Base-by-base conservation (phyloP, 2,888 invertebrate genomes). In the Matsumyia berberina region DNA sequence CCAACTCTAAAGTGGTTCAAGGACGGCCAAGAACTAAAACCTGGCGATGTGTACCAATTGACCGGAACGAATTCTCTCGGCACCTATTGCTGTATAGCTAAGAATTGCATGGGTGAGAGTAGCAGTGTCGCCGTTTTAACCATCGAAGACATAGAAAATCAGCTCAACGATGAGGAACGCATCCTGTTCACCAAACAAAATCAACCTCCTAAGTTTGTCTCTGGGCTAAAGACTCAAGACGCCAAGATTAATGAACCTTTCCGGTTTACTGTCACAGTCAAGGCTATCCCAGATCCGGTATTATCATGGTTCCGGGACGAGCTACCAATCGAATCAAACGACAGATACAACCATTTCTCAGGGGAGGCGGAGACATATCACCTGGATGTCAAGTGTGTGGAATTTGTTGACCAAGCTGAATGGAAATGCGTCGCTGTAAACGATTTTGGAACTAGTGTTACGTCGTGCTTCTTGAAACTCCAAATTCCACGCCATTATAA, bases 341-440 rank as follows among this genome's bases (percentile, higher is more conserved):
- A 94, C n/a, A 94, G 95, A 57, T 97, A 96, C 89, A 93, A 94
- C 86, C 93, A 95, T 49, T 93, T 92, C 64, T 93, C 93, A 69
- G 96, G 96, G 89, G 94, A 95, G 24, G 93, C 94, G 46, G 96
- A 96, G 17, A 92, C 93, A 12, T 96, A 95, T 90, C 94, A 94
- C 89, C 92, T 97, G 86, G 95, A 96, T 88, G 94, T 97, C 42
- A 93, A 93, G 69, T 93, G 94, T 78, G 93, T 97, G 0, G 96
- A 97, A 91, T 95, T 97, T 88, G 93, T 95, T 76, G 97, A 97
- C 90, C 97, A 97, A 92, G 97, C 97, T 0, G 97, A 97, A 89
- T 97, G 97, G 97, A 97, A 97, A 90, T 97, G 97, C 90, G 95
- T 97, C 2, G 97, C 97, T 6, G 94, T 95, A 76, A 97, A 97